phyloP scores from a whole-genome alignment of 2,888 invertebrate species.

The Lacanobia wlatinum region DNA sequence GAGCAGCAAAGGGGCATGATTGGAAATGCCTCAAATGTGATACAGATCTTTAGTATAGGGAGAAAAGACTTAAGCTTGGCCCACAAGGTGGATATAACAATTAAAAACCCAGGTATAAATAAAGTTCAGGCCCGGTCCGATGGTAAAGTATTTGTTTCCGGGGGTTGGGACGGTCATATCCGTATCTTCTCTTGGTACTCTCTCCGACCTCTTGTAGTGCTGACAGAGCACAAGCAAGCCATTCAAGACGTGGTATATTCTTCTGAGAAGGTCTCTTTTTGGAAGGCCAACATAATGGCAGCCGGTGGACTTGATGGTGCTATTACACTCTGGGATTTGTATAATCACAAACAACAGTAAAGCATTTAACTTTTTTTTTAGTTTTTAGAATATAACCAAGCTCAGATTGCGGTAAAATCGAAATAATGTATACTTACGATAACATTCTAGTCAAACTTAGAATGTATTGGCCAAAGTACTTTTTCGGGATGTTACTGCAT shows the following conservation, averaged over 20 bases:
- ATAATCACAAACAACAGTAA: conserved; percentile 90
- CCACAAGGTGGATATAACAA: conserved; percentile 91
- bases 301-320: conserved; percentile 94
- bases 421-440: conserved; percentile 51
- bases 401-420: conserved; percentile 53
- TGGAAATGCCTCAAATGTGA: conserved; percentile 92
- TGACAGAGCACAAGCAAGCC: conserved; percentile 93
- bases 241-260: conserved; percentile 94
- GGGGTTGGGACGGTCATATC: conserved; percentile 94
- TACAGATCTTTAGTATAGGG: conserved; percentile 91
- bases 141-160: conserved; percentile 93
- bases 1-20: conserved; percentile 92
- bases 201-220: conserved; percentile 93
- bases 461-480: conserved; percentile 62
- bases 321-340: conserved; percentile 95
- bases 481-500: conserved; percentile 52
- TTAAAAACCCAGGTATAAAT: conserved; percentile 94
- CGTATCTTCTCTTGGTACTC: conserved; percentile 95
- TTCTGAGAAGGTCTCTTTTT: conserved; percentile 91
- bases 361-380: conserved; percentile 65
- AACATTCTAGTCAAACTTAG: conserved; percentile 54
- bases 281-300: conserved; percentile 95
- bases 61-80: conserved; percentile 89
- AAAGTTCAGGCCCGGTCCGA: conserved; percentile 93
- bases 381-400: conserved; percentile 63